phyloP scores from a whole-genome alignment of 1,140 invertebrate species.

The Drosophila sulfurigaster region DNA sequence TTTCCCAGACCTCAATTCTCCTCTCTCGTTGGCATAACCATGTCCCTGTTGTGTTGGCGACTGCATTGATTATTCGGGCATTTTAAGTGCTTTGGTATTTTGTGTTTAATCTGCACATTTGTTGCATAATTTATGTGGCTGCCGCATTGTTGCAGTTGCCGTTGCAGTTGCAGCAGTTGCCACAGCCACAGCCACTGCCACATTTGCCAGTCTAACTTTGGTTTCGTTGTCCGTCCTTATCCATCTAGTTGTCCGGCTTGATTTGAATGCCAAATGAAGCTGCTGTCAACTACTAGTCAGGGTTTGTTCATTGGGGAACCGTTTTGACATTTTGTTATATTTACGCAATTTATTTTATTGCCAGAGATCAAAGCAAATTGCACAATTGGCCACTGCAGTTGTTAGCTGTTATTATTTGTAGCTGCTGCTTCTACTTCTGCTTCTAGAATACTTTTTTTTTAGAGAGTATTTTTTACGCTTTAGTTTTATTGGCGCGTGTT shows the following conservation, averaged over 20 bases:
- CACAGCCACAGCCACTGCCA: no score
- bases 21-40: background rate
- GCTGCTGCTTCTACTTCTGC: background rate
- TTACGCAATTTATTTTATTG: conserved; percentile 79
- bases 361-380: conserved; percentile 74
- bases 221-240: background rate
- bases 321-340: conserved; percentile 58
- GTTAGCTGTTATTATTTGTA: conserved; percentile 29
- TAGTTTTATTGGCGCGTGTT: conserved; percentile 41
- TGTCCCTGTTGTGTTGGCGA: conserved; percentile 11
- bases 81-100: conserved; percentile 80
- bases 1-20: conserved; percentile 2
- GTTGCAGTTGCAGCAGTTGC: conserved; percentile 15
- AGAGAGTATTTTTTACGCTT: conserved; percentile 31
- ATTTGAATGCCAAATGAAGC: conserved; percentile 71
- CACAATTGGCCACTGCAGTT: conserved; percentile 60
- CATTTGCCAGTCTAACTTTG: background rate
- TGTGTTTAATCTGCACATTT: conserved; percentile 81
- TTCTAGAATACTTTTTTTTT: background rate
- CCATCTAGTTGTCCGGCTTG: conserved; percentile 30
- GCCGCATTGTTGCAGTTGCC: conserved; percentile 57
- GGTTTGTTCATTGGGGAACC: background rate
- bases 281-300: conserved; percentile 7
- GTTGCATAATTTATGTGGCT: conserved; percentile 75
- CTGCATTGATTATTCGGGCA: conserved; percentile 66